These are phyloP conservation scores for Copsychus sechellarum DNA, from an alignment of 2,113 vertebrate species.

Conservation along the genomic window DNA sequence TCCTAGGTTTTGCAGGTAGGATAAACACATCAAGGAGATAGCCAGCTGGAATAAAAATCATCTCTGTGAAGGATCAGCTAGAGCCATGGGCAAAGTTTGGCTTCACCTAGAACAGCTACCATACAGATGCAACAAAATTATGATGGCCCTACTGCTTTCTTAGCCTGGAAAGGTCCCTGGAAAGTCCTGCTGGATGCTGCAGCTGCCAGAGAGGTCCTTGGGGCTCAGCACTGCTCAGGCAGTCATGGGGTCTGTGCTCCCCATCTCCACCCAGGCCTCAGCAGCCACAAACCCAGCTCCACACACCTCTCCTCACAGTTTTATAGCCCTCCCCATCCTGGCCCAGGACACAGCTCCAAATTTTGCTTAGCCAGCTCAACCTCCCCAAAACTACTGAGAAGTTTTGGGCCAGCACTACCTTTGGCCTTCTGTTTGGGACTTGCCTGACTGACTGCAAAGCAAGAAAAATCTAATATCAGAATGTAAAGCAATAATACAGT, in stretches of 20 bases:
- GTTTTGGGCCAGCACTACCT: accelerated
- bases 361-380: neutral
- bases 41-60: neutral
- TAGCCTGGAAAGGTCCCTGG: neutral
- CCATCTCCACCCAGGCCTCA: neutral
- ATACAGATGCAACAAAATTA: neutral
- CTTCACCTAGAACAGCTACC: neutral
- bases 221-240: neutral
- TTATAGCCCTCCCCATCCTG: neutral
- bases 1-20: neutral
- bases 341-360: neutral
- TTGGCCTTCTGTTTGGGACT: neutral
- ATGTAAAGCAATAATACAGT: neutral
- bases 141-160: neutral
- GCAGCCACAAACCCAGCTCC: neutral
- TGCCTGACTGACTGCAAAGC: neutral
- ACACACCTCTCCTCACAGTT: neutral
- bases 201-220: neutral
- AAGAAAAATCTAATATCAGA: neutral
- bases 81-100: neutral
- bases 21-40: neutral
- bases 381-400: neutral
- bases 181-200: neutral
- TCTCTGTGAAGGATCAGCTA: neutral
- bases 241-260: accelerated